phyloP scores from a whole-genome alignment of 2,113 vertebrate genomes.

The Psettodes erumei region DNA sequence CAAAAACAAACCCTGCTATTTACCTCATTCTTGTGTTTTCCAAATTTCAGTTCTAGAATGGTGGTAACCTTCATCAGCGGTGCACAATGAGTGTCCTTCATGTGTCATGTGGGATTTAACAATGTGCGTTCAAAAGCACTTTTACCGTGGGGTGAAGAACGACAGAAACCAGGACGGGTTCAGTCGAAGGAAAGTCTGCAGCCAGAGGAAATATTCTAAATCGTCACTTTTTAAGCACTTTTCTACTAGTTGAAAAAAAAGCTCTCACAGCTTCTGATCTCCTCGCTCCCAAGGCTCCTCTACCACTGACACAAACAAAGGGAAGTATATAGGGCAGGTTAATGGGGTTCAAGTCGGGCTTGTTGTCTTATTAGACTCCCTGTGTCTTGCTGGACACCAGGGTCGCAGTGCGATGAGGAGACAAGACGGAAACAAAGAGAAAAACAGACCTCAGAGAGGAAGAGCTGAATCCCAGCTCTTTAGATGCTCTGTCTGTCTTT shows the following conservation, averaged over 20 bases:
- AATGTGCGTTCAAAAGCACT: background rate
- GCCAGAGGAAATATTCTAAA: background rate
- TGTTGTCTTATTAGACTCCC: constrained; percentile 1
- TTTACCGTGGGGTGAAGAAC: background rate
- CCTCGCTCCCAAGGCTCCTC: background rate
- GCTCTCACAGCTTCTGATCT: background rate
- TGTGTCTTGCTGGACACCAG: constrained; percentile 1
- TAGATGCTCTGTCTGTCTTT: background rate
- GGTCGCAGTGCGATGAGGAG: background rate
- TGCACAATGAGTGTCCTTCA: background rate
- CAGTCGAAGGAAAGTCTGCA: background rate
- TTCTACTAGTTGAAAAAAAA: background rate
- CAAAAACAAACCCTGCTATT: too few relatives aligned
- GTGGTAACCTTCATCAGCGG: background rate
- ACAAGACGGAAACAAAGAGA: background rate
- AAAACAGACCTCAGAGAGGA: background rate
- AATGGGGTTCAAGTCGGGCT: constrained; percentile 25
- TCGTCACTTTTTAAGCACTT: background rate
- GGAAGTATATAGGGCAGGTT: constrained; percentile 16
- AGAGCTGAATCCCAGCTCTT: background rate
- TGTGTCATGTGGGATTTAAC: background rate
- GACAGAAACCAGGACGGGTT: background rate
- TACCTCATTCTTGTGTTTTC: background rate
- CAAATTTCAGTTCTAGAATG: background rate
- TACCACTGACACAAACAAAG: constrained; percentile 1